A percentile compares a stretch with the other conserved stretches of the same genome.
Evolutionary conservation across 2,797 vertebrate species (phyloP).

Genomic region (Numenius phaeopus): DNA sequence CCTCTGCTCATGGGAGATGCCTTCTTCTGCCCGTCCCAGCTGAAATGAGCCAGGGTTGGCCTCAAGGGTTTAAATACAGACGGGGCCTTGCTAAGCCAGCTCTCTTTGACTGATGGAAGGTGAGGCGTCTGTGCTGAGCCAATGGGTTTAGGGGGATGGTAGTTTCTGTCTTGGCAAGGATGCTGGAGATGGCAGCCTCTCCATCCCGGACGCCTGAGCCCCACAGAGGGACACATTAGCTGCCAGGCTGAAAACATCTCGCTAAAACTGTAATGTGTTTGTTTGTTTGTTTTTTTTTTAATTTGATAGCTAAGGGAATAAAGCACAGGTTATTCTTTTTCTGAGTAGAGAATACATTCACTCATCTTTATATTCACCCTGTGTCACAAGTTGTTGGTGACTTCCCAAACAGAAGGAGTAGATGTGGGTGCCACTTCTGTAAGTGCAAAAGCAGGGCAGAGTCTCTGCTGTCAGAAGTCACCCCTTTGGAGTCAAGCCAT

Average conservation of each 20-base stretch:
- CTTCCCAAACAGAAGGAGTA: background rate
- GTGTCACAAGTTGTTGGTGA: background rate
- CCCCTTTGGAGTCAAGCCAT: background rate
- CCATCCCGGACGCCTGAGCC: accelerated
- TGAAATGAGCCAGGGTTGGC: background rate
- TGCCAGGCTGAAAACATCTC: background rate
- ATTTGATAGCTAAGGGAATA: background rate
- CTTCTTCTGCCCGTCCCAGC: background rate
- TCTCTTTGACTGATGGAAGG: background rate
- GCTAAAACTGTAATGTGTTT: background rate
- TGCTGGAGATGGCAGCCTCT: background rate
- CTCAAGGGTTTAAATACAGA: background rate
- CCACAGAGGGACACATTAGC: background rate
- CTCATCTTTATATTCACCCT: background rate
- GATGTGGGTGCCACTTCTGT: background rate
- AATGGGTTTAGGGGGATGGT: background rate
- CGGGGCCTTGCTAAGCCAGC: background rate
- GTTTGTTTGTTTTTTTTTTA: background rate
- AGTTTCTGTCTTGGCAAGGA: background rate
- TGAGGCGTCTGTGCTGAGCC: background rate
- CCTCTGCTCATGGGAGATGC: background rate
- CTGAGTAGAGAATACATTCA: background rate
- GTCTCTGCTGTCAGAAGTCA: background rate
- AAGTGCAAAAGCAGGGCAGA: background rate
- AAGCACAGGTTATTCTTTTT: background rate